phyloP scores from a whole-genome alignment of 2,888 invertebrate genomes.

The Acronicta aceris region DNA sequence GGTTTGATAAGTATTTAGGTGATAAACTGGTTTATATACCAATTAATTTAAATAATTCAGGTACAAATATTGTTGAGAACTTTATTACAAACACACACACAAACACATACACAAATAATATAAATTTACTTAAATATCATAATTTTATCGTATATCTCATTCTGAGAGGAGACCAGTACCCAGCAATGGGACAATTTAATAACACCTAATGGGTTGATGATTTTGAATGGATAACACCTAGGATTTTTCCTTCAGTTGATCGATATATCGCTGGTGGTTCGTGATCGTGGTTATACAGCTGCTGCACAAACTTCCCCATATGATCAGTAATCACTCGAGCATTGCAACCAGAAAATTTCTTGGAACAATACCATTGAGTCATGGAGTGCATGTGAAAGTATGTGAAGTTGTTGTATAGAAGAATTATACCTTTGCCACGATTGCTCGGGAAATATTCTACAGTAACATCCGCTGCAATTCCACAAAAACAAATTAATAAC shows the following conservation, averaged over 20 bases:
- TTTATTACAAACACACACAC: too few species aligned
- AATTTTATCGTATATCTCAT: too few species aligned
- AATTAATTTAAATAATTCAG: too few species aligned
- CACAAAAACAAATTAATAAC: background rate
- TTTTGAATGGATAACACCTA: background rate
- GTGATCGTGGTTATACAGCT: slow-evolving; percentile 35
- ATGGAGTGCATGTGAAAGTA: slow-evolving; percentile 60
- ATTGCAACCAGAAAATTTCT: slow-evolving; percentile 61
- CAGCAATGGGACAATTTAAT: too few species aligned
- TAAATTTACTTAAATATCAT: too few species aligned
- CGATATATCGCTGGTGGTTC: slow-evolving; percentile 22
- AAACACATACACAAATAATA: too few species aligned
- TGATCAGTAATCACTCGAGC: slow-evolving; percentile 54
- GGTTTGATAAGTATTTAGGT: too few species aligned
- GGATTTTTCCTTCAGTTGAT: slow-evolving; percentile 9
- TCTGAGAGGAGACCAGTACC: too few species aligned
- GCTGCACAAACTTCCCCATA: slow-evolving; percentile 27
- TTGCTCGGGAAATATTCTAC: slow-evolving; percentile 42
- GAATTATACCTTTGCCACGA: slow-evolving; percentile 34
- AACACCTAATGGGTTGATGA: too few species aligned
- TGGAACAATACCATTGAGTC: slow-evolving; percentile 71
- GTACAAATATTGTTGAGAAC: too few species aligned
- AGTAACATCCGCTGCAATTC: slow-evolving; percentile 16
- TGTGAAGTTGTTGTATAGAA: slow-evolving; percentile 51
- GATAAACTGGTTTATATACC: too few species aligned